Evolutionary conservation across 2,888 invertebrate species (phyloP), one percentile per base, ranked within the genome.

Genomic region (Phalera bucephala): DNA sequence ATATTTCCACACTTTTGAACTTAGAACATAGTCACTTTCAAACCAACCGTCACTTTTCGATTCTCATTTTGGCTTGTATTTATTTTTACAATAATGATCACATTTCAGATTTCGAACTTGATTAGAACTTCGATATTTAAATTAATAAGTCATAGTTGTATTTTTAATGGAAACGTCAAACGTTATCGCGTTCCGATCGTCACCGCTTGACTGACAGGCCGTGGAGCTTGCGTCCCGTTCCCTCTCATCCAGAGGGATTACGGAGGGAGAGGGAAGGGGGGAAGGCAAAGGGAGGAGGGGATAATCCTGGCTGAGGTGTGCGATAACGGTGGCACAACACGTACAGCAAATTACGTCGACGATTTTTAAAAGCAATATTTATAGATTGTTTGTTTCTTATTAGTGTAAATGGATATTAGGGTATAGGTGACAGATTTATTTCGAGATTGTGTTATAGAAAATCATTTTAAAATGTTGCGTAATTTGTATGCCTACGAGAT

Each of bases 221-320:
- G 29, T 19, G 61, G 45, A 51, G 45, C 49, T 38, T 49, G 48
- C 52, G 59, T 53, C 69, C 64, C 69, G 64, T 69, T 66, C 71
- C 66, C 64, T 62, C 67, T 45, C 64, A 46, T 73, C 79, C 76
- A 66, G 80, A 77, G 79, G 80, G 76, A 76, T 52, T 42, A 34
- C 40, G 46, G 55, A 59, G 64, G 67, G 63, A 62, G 55, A 11
- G 29, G 29, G 38, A 31, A 34, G 35, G 45, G 52, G 52, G 64
- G 63, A n/a, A n/a, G 10, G 19, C 4, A 5, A 17, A 17, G 65
- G 58, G 68, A 60, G 57, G 67, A 61, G 69, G 65, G 67, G 60
- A 57, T 69, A 63, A 62, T 63, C 67, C 63, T 33, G 52, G 37
- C 59, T 64, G 56, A 64, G 61, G 63, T 59, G 56, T 41, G 57